Evolutionary conservation across 2,797 vertebrate genomes (phyloP).

Genomic region (Tolypeutes matacus): DNA sequence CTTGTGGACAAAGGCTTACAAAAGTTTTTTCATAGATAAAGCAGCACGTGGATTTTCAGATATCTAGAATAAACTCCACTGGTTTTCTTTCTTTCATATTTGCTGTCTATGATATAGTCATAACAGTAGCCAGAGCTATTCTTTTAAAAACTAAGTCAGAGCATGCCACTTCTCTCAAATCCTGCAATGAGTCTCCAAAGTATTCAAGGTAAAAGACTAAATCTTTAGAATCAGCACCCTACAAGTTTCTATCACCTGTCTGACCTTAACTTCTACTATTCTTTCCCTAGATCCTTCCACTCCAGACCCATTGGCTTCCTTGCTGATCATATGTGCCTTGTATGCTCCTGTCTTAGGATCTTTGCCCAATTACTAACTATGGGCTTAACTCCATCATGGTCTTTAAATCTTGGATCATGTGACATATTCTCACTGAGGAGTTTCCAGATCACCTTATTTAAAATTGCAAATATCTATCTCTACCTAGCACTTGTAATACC

Average conservation of each 20-base stretch:
- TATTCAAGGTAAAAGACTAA: background rate
- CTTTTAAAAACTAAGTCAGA: background rate
- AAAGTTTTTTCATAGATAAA: constrained; percentile 54
- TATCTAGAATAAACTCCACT: constrained; percentile 28
- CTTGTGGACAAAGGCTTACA: background rate
- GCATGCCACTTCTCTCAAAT: background rate
- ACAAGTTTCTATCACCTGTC: no score
- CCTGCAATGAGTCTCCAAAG: background rate
- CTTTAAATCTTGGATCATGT: constrained; percentile 19
- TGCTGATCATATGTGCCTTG: background rate
- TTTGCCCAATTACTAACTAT: background rate
- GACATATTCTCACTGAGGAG: background rate
- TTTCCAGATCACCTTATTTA: background rate
- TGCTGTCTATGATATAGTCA: background rate
- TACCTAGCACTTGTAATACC: background rate
- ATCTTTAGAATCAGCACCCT: background rate
- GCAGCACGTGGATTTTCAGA: constrained; percentile 13
- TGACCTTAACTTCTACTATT: background rate
- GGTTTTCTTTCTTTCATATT: background rate
- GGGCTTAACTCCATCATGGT: background rate
- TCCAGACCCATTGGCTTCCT: background rate
- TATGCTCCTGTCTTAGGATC: background rate
- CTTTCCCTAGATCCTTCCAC: background rate
- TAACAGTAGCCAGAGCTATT: background rate
- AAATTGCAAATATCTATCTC: background rate